Evolutionary conservation across 2,113 vertebrate species (phyloP), one percentile per base, ranked within the genome.

Genomic region (Podarcis muralis): DNA sequence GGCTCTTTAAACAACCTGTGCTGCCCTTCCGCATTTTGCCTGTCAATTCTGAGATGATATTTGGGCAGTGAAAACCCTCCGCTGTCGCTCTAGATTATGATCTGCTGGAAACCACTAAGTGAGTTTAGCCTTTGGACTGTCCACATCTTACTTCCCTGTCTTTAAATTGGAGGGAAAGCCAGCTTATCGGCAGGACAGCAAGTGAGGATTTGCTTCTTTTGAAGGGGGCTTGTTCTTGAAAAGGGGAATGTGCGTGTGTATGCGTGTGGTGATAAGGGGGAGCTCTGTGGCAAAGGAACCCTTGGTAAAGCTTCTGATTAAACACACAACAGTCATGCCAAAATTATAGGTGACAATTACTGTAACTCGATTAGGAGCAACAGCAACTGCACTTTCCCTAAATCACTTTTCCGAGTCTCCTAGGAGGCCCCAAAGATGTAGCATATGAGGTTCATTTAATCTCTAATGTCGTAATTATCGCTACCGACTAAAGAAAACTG

Each of bases 381-480:
- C 95, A 94, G 95, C 93, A 90, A 93, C 95, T 94, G 89, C 87
- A 89, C 93, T 94, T 53, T 93, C 92, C 87, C 76, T 96, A 95
- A 94, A 95, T 95, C 94, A 94, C 91, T 95, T 93, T 94, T 94
- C 95, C 92, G 90, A 89, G 90, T 94, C 95, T 94, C 95, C 87
- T 87, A 95, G 94, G 95, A 94, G 90, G 91, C 92, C 92, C 93
- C 90, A 94, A 89, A 94, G 92, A 94, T 93, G 92, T 94, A 95
- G 93, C 94, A 93, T 94, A 95, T 93, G 94, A 95, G 95, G 91
- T 94, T 97, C 95, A 96, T 96, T 97, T 96, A 95, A 96, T 96
- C 96, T 95, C 94, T 96, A 96, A 96, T 95, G 93, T 92, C 94
- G 96, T 95, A 97, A 97, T 96, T 95, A 96, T 96, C 94, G 94